Evolutionary conservation across 2,113 vertebrate species (phyloP).

Genomic region (Rhinogobius similis): DNA sequence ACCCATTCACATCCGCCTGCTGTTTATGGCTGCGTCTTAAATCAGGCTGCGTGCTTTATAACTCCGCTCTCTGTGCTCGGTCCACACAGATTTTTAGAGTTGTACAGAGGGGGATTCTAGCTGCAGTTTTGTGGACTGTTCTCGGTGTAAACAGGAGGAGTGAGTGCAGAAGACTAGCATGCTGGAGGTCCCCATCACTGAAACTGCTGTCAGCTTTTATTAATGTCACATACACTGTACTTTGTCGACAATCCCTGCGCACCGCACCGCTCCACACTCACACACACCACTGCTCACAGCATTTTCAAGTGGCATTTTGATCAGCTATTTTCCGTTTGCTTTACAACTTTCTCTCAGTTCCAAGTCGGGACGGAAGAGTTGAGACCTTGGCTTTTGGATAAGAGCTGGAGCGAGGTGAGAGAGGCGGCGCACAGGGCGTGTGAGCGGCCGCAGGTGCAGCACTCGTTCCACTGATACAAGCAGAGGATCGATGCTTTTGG

Average conservation of each 20-base stretch:
- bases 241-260: conserved; percentile 23
- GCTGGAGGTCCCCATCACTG: neutral
- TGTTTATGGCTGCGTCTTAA: conserved; percentile 29
- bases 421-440: conserved; percentile 30
- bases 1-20: conserved; percentile 21
- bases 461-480: conserved; percentile 53
- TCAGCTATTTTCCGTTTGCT: neutral
- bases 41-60: conserved; percentile 16
- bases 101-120: neutral
- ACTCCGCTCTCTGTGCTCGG: neutral
- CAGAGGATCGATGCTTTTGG: conserved; percentile 29
- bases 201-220: conserved; percentile 8
- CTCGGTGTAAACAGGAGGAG: neutral
- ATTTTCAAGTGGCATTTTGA: neutral
- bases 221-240: neutral
- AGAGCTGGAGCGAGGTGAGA: conserved; percentile 14
- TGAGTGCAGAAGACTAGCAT: neutral
- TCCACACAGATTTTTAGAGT: neutral
- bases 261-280: conserved; percentile 1
- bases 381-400: conserved; percentile 59
- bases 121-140: neutral
- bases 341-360: neutral
- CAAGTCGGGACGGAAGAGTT: neutral
- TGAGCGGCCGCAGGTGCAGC: conserved; percentile 64
- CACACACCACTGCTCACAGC: neutral